phyloP scores from a whole-genome alignment of 1,140 invertebrate species.

The Elymnias hypermnestra region DNA sequence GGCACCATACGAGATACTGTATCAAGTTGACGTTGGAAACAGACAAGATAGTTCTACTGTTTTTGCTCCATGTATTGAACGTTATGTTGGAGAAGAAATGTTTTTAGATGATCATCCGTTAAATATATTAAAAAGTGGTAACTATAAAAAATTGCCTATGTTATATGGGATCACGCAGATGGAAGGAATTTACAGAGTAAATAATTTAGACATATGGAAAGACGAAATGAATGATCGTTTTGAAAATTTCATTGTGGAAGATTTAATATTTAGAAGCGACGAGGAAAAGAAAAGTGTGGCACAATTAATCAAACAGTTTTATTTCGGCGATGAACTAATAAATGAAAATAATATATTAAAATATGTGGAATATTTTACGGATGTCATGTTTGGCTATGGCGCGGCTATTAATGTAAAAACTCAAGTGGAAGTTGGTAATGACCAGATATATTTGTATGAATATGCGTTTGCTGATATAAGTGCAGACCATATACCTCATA shows the following conservation, averaged over 20 bases:
- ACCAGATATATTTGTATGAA: slow-evolving; percentile 30
- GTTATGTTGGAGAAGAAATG: slow-evolving; percentile 18
- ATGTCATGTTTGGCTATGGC: slow-evolving; percentile 31
- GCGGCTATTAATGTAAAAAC: slow-evolving; percentile 16
- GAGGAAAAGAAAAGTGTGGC: slow-evolving; percentile 24
- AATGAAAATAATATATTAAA: slow-evolving; percentile 11
- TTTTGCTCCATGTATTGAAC: slow-evolving; percentile 36
- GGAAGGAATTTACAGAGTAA: slow-evolving; percentile 30
- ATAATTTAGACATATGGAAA: slow-evolving; percentile 22
- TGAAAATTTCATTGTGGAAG: slow-evolving; percentile 22
- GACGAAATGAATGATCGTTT: slow-evolving; percentile 30
- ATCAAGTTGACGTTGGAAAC: slow-evolving; percentile 5
- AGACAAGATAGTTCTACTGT: slow-evolving; percentile 15
- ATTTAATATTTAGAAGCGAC: slow-evolving; percentile 28
- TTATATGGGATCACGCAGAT: slow-evolving; percentile 29
- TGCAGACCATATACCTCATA: slow-evolving; percentile 8
- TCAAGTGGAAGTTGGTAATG: slow-evolving; percentile 24
- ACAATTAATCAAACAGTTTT: slow-evolving; percentile 27
- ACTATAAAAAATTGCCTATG: slow-evolving; percentile 28
- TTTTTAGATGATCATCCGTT: slow-evolving; percentile 28
- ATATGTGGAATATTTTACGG: slow-evolving; percentile 32
- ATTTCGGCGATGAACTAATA: slow-evolving; percentile 26
- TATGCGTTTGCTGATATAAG: slow-evolving; percentile 12
- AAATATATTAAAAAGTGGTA: slow-evolving; percentile 30
- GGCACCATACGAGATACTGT: neutral